Evolutionary conservation across 2,797 vertebrate genomes (phyloP).

Genomic region (Myioborus melanocephalus): DNA sequence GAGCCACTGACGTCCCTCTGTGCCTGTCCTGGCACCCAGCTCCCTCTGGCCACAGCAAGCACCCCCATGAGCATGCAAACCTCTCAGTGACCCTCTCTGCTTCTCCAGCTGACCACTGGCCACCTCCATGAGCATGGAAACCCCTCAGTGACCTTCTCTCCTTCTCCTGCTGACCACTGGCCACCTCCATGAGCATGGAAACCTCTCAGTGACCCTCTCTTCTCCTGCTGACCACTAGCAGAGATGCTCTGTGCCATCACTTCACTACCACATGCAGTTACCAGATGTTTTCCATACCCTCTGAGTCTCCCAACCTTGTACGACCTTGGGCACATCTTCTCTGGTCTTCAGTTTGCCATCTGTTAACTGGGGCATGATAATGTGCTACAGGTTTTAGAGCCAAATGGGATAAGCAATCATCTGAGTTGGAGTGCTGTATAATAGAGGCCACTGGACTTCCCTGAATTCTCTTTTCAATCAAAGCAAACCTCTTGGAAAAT

Average conservation of each 20-base stretch:
- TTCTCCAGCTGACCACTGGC: too few species aligned
- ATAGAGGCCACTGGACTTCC: constrained; percentile 35
- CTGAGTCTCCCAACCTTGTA: neutral
- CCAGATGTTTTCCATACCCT: constrained; percentile 20
- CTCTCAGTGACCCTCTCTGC: neutral
- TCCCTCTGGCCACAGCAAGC: neutral
- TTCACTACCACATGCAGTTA: neutral
- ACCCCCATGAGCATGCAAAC: neutral
- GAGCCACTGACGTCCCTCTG: neutral
- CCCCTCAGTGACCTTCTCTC: neutral
- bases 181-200: too few species aligned
- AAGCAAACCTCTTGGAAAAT: constrained; percentile 34
- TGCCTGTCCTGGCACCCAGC: neutral
- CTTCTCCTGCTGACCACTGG: too few species aligned
- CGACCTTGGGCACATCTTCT: constrained; percentile 38
- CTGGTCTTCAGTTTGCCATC: constrained; percentile 53
- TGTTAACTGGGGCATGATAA: constrained; percentile 59
- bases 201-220: neutral
- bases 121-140: fast-evolving
- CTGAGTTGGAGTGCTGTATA: neutral
- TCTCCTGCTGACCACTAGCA: neutral
- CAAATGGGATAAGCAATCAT: constrained; percentile 47
- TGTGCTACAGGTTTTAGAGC: constrained; percentile 51
- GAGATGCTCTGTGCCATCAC: neutral
- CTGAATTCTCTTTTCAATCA: constrained; percentile 11